Evolutionary conservation across 1,140 invertebrate genomes (phyloP), one percentile per base, ranked within the genome.

Genomic region (Drosophila guanche): DNA sequence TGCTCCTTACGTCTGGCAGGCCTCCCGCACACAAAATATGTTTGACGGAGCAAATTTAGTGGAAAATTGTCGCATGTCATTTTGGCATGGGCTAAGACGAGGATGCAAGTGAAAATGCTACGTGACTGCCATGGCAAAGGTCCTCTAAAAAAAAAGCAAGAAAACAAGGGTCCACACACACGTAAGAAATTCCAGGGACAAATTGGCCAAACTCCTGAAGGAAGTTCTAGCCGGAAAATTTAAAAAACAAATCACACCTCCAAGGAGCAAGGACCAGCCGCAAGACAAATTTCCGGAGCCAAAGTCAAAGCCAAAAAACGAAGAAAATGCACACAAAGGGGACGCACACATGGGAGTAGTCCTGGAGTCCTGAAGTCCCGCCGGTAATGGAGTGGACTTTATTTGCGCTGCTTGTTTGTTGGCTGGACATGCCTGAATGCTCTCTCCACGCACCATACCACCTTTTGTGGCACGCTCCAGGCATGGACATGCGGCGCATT

Each of bases 241-340:
- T 88, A 78, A 88, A 88, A 86, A 88, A 88, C 81, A 88, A 86
- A 86, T 86, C 83, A 86, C 81, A 88, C 81, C 73, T 86, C 74
- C 76, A 72, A 53, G 59, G 23, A 61, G 42, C 46, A 12, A n/a
- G 20, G 33, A 62, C 48, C 61, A 51, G 57, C 58, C 53, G 71
- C 69, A 81, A 77, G 77, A 77, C 83, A 81, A 81, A 88, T 88
- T 81, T 78, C 58, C 77, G 56, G 58, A 75, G 63, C 58, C 43
- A 54, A 45, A 65, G 12, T 54, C 77, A 52, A 55, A 75, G 63
- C 58, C 43, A 54, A 45, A 65, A 37, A 37, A 37, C 43, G 41
- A 48, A 50, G 51, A 60, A 68, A 77, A 58, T 76, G 63, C 74
- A 77, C 67, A 54, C 62, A 46, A 76, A 45, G 52, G 16, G 16